Evolutionary conservation across 1,140 invertebrate genomes (phyloP), one percentile per base, ranked within the genome.

Genomic region (Elysia chlorotica): DNA sequence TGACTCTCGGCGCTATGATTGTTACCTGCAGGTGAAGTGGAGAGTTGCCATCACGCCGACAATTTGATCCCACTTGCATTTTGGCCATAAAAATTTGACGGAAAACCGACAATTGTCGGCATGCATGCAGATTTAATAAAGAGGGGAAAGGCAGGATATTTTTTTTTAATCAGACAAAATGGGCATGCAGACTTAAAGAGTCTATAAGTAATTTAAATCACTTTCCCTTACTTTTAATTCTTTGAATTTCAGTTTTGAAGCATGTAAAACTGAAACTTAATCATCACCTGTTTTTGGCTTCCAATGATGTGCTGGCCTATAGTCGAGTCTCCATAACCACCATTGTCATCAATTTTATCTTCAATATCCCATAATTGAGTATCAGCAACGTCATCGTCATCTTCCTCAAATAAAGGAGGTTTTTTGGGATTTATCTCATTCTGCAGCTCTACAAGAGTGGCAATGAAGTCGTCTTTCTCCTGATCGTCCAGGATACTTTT

Each of bases 241-340:
- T n/a, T n/a, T n/a, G 14, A 48, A n/a, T 48, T 14, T 48, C 41
- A n/a, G n/a, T n/a, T n/a, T n/a, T n/a, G n/a, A 59, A 59, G 25
- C 56, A 59, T 17, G 28, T 5, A 35, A 30, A 30, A 30, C 28
- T 5, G 14, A 17, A 10, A 25, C 10, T 31, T 23, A 48, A 56
- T 41, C 31, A 38, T 69, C 3, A 69, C 67, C 54, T 69, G 53
- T 28, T 69, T 56, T 38, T 69, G 67, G 28, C 37, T 28, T 1
- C 65, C 65, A 48, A 17, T 17, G 28, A 67, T 67, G n/a, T 33
- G 31, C 2, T 23, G 14, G 2, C 65, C 65, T 1, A 67, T 33
- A 30, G 23, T 31, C 2, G 1, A 53, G n/a, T 14, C 36, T 33
- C 23, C 1, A 33, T 67, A 28, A 31, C 21, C 21, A 23, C 30